Evolutionary conservation across 2,888 invertebrate species (phyloP), one percentile per base, ranked within the genome.

Genomic region (Caenorhabditis uteleia): DNA sequence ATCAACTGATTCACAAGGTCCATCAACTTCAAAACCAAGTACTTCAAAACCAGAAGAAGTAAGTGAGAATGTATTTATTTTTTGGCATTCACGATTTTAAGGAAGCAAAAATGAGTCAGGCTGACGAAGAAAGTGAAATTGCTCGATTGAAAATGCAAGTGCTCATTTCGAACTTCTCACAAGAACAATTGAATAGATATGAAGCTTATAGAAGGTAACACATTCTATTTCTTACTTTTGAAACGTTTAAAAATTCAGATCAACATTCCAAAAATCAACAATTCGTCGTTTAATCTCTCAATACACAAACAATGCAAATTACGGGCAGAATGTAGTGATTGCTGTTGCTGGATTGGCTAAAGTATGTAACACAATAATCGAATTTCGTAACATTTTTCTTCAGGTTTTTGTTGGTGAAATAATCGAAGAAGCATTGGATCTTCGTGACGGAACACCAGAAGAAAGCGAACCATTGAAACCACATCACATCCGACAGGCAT

Each of bases 301-400:
- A 0, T 93, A 95, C 58, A 94, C 97, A 0, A 95, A 95, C 0
- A 91, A 33, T 21, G 20, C 92, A 7, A 33, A 34, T 0, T 93
- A 97, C 0, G 93, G 95, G 0, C 97, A 97, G 84, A 97, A 97
- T 87, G 97, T 97, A 44, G 95, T 98, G 0, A 98, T 99, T 79
- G 97, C 98, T 0, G 95, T 99, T 92, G 92, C 98, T 16, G 98
- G 98, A 20, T 95, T 97, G 79, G 93, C 97, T 1, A 98, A 98
- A 74, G 71, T 71, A 16, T 25, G 25, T n/a, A 27, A 5, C 10
- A 3, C n/a, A 26, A 20, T 48, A 14, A 29, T 5, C 26, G 8
- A 25, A 27, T 16, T 29, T 16, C 8, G 6, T 44, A 38, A 10
- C 5, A 14, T 14, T 50, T 38, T 36, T 10, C 44, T 53, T 40